Conservation (phyloP, 2,113 vertebrate genomes). For the Hemiscyllium ocellatum region DNA sequence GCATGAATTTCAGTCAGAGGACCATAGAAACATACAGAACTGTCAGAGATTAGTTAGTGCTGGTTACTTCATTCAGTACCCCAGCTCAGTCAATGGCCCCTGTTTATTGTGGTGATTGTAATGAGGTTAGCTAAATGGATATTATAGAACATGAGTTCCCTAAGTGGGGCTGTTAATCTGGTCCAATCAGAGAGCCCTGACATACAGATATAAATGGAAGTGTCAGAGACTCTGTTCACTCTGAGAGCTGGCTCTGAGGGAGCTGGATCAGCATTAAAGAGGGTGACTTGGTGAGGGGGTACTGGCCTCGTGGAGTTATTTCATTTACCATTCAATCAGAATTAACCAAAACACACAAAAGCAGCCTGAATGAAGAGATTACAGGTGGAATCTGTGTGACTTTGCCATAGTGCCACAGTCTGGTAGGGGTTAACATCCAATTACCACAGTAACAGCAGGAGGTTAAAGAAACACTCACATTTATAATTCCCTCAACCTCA, state of each 20-base stretch:
- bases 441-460: neutral
- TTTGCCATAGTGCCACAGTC: neutral
- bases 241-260: no score
- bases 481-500: neutral
- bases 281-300: no score
- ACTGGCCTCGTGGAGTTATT: no score
- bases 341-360: neutral
- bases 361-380: neutral
- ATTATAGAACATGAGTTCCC: no score
- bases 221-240: no score
- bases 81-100: neutral
- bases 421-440: neutral
- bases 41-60: neutral
- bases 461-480: no score
- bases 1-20: neutral
- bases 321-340: neutral
- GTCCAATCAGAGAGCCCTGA: no score
- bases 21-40: neutral
- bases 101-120: neutral
- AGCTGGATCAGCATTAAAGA: no score
- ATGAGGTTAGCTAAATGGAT: no score
- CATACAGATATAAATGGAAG: no score
- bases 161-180: no score
- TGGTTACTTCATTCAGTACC: neutral
- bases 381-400: neutral